phyloP scores from a whole-genome alignment of 2,113 vertebrate species.

The human region DNA sequence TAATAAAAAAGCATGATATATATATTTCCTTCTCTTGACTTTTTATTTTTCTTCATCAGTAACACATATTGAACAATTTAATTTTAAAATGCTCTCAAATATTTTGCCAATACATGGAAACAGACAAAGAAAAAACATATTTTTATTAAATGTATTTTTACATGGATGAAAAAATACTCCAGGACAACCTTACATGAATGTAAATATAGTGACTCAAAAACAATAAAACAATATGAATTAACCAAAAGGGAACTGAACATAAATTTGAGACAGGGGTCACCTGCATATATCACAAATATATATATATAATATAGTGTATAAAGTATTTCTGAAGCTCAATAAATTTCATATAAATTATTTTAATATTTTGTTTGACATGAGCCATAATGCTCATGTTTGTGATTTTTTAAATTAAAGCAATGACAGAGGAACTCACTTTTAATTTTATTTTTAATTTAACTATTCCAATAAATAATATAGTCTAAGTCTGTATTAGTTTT shows the following conservation, averaged over 20 bases:
- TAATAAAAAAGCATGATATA: background rate
- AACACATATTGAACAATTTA: background rate
- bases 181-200: background rate
- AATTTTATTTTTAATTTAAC: background rate
- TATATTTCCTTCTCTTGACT: background rate
- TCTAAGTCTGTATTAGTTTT: background rate
- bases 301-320: background rate
- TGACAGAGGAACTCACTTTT: background rate
- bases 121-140: background rate
- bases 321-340: background rate
- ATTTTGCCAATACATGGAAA: background rate
- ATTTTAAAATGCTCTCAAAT: background rate
- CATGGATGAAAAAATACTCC: background rate
- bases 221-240: background rate
- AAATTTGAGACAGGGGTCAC: background rate
- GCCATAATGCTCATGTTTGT: background rate
- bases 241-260: background rate
- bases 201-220: background rate
- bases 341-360: background rate
- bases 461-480: accelerated
- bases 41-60: background rate
- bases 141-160: background rate
- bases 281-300: background rate
- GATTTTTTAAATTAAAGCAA: background rate
- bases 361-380: background rate